Base-by-base conservation (phyloP, 2,888 invertebrate species). In the Sinopyrophorus schimmeli region DNA sequence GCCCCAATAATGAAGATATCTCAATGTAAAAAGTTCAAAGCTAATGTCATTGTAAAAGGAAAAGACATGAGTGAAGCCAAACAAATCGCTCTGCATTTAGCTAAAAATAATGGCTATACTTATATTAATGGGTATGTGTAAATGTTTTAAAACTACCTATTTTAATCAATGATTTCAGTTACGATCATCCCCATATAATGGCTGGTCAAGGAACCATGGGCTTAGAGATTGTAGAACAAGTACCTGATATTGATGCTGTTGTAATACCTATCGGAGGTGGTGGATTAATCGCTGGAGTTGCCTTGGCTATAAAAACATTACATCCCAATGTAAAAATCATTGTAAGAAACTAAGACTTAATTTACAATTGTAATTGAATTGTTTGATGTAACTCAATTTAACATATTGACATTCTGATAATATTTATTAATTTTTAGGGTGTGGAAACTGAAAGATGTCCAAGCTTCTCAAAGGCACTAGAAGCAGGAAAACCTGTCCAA, bases 1-100 rank as follows among this genome's bases (percentile, higher is more conserved):
- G 96, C 96, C 0, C 95, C 96, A 0, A 89, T 97, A 47, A 96
- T 96, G 93, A 97, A 96, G 76, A 87, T 96, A 34, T 86, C 91
- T 65, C 86, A 88, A 54, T 96, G 96, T 68, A 81, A 84, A 40
- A 85, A 86, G 38, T 89, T 83, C 67, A 89, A 90, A 3, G 95
- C 96, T 1, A 83, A 82, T 32, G 92, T 96, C 4, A 81, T 96
- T 14, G 81, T 92, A 7, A 78, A 86, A 53, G 96, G 95, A 1
- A 76, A 79, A 30, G 86, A 92, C 64, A 90, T 95, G 84, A 83
- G 80, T 24, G 92, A 92, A 71, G 89, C 93, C 0, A 93, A 90
- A 69, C 76, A 78, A 39, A 78, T 84, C 61, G 95, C 95, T 0
- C 82, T 92, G 77, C 78, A 75, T 55, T 72, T 92, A 54, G 84